phyloP scores from a whole-genome alignment of 2,797 vertebrate genomes.

The Gila robusta region DNA sequence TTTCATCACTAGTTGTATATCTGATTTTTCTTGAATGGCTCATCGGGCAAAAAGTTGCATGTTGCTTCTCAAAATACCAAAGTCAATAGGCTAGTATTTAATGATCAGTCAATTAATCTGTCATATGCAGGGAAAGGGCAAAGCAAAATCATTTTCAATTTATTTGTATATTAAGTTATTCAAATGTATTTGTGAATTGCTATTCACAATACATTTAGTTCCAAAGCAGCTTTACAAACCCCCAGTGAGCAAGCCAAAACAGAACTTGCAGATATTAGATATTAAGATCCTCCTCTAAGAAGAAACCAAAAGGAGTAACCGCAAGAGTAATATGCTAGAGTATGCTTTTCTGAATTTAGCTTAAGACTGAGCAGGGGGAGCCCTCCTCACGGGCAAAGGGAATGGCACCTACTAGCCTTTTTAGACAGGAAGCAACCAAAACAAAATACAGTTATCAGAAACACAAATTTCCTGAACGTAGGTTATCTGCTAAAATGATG shows the following conservation, averaged over 20 bases:
- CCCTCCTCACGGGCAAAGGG: too few relatives aligned
- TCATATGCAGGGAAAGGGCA: too few relatives aligned
- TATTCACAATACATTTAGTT: not conserved
- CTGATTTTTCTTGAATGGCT: not conserved
- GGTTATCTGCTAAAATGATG: not conserved
- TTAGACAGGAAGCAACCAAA: constrained; percentile 6
- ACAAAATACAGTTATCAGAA: not conserved
- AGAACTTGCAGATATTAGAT: not conserved
- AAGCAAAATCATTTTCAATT: not conserved
- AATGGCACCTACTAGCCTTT: not conserved
- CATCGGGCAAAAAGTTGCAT: not conserved
- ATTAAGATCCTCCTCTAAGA: not conserved
- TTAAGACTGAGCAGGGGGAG: not conserved
- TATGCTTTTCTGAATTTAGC: not conserved
- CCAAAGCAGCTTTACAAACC: not conserved
- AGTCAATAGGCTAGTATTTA: not conserved
- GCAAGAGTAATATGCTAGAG: too few relatives aligned
- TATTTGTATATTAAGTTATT: not conserved
- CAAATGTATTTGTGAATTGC: not conserved
- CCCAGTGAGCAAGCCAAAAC: not conserved
- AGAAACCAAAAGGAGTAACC: not conserved
- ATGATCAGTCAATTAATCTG: not conserved
- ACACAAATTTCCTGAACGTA: not conserved
- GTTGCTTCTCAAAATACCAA: not conserved
- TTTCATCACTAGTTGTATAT: not conserved